phyloP scores from a whole-genome alignment of 2,113 vertebrate genomes.

The Chaetops frenatus region DNA sequence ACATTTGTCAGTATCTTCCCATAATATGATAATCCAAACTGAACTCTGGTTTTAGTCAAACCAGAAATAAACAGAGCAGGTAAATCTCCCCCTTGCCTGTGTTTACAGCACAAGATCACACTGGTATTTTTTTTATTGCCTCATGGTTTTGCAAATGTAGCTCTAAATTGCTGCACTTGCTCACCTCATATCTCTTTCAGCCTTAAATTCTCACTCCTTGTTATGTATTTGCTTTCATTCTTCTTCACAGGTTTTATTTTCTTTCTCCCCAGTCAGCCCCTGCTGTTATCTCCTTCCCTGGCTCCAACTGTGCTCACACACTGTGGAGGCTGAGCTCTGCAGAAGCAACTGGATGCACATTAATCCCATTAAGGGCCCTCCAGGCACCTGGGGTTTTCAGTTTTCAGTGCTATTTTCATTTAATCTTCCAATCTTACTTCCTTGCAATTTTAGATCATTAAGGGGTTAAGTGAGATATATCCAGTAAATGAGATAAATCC shows the following conservation, averaged over 20 bases:
- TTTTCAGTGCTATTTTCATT: background rate
- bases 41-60: background rate
- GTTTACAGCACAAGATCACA: background rate
- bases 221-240: background rate
- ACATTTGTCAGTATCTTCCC: background rate
- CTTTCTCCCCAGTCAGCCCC: background rate
- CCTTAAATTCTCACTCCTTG: background rate
- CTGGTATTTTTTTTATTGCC: background rate
- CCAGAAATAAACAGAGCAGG: background rate
- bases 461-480: slow-evolving; percentile 25
- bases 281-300: background rate
- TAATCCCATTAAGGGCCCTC: background rate
- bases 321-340: background rate
- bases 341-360: background rate
- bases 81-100: background rate
- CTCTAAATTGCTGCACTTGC: background rate
- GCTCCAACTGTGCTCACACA: background rate
- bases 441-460: background rate
- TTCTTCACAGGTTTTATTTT: background rate
- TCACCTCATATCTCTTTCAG: background rate
- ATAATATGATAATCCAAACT: background rate
- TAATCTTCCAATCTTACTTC: background rate
- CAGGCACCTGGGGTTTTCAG: background rate
- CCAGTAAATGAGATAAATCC: slow-evolving; percentile 21
- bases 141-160: background rate